These are phyloP conservation scores for Erebia ligea DNA, from an alignment of 2,888 invertebrate species.

Conservation along the genomic window DNA sequence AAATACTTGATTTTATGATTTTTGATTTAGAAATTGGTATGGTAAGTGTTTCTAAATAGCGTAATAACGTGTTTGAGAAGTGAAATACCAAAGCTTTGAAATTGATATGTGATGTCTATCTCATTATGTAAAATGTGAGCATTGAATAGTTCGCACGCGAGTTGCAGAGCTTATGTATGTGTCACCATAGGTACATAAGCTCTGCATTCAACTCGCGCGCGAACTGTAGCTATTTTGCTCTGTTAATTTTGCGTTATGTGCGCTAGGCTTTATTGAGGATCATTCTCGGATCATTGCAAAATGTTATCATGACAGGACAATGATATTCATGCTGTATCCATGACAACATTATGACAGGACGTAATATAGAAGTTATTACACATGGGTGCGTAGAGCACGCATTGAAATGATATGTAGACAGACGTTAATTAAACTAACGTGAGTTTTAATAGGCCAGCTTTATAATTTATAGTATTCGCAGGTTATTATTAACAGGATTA, in stretches of 20 bases:
- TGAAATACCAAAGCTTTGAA: too few species aligned
- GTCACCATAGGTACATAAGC: too few species aligned
- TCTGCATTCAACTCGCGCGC: too few species aligned
- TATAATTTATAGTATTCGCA: constrained; percentile 23
- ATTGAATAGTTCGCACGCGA: too few species aligned
- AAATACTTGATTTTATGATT: too few species aligned
- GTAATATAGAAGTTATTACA: constrained; percentile 55
- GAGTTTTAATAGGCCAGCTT: constrained; percentile 29
- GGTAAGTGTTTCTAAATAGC: too few species aligned
- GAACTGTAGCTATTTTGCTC: too few species aligned
- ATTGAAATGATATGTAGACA: constrained; percentile 49
- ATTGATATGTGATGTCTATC: too few species aligned
- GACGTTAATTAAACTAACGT: constrained; percentile 48
- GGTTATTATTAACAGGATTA: background rate
- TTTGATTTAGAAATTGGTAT: too few species aligned
- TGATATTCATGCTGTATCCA: constrained; percentile 53
- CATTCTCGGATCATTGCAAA: constrained; percentile 50
- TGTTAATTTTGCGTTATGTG: background rate
- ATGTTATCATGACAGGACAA: constrained; percentile 49
- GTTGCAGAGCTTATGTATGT: too few species aligned
- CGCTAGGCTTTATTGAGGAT: constrained; percentile 50
- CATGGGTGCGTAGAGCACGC: constrained; percentile 45
- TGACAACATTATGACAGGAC: constrained; percentile 40
- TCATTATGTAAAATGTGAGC: too few species aligned
- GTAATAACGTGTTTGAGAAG: too few species aligned